Percentiles rank a stretch among this genome's conserved stretches.
phyloP scores from a whole-genome alignment of 2,113 vertebrate species.

The Neopipo cinnamomea region DNA sequence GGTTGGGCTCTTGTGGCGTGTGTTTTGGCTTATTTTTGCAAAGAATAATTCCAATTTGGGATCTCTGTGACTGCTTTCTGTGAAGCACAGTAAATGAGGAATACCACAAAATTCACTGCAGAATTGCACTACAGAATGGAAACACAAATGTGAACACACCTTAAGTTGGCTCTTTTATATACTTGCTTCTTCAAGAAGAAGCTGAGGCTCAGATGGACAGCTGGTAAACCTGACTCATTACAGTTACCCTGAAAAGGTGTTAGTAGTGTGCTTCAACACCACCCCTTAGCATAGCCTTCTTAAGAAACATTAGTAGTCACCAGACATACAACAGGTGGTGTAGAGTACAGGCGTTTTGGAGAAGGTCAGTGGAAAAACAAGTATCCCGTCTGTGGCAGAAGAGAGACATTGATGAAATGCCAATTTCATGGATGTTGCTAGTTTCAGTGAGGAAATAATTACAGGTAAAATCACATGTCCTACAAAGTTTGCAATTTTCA shows the following conservation, averaged over 20 bases:
- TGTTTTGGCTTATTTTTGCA: neutral
- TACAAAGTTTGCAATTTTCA: neutral
- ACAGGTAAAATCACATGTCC: neutral
- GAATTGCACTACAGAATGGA: neutral
- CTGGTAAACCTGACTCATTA: neutral
- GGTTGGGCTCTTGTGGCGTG: neutral
- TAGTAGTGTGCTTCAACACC: neutral
- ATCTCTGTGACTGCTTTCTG: neutral
- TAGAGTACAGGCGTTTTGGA: neutral
- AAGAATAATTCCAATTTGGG: neutral
- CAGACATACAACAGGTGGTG: neutral
- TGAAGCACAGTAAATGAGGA: fast-evolving
- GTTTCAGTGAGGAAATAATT: neutral
- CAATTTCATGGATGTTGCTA: neutral
- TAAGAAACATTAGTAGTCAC: neutral
- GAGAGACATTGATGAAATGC: neutral
- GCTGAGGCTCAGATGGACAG: neutral
- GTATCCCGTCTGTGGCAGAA: neutral
- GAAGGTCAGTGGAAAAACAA: neutral
- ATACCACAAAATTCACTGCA: neutral
- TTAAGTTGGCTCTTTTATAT: neutral
- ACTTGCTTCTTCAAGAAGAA: neutral
- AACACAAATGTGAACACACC: neutral
- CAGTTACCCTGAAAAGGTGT: neutral
- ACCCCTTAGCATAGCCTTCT: neutral